Base-by-base conservation (phyloP, 2,113 vertebrate species). In the Pogona vitticeps region DNA sequence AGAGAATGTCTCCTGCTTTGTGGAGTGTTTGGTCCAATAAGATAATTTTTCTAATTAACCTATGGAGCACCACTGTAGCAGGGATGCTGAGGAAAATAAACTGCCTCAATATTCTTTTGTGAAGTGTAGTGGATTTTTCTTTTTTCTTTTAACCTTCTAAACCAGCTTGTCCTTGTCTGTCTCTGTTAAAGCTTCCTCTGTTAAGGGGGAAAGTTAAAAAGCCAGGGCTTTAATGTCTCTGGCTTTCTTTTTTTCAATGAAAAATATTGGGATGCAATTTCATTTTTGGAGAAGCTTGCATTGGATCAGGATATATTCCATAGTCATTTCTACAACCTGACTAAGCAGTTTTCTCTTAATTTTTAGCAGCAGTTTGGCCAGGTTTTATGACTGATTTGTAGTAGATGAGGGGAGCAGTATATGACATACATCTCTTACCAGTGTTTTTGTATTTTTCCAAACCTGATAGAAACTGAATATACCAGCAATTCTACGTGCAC, bases 41-140 rank as follows among this genome's bases (percentile, higher is more conserved):
- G 98, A 98, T 98, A 98, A 95, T 97, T 98, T 98, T 98, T 98
- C 95, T 98, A 98, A 99, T 99, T 98, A 98, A 98, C 97, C 97
- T 95, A 78, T 94, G 33, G 94, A 97, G 94, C 96, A 96, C 95
- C 94, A 93, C n/a, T 90, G 89, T 96, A 95, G 91, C 95, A 89
- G 80, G 65, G 59, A 94, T 95, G 83, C 86, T 95, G 92, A 85
- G 71, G 83, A 95, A 96, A 96, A 96, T 92, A 94, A 95, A 94
- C 72, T 81, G 82, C 91, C 70, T 95, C 73, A 86, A 80, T 96
- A 31, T 92, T 95, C 76, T 94, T 93, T 94, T 95, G 94, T 92
- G 88, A 72, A 1, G 80, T 78, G 87, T 76, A 0, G 40, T 81
- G 73, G 84, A 85, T 91, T 87, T 92, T 71, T 77, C 73, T 80